phyloP scores from a whole-genome alignment of 2,797 vertebrate species.

The Molossus alvarezi region DNA sequence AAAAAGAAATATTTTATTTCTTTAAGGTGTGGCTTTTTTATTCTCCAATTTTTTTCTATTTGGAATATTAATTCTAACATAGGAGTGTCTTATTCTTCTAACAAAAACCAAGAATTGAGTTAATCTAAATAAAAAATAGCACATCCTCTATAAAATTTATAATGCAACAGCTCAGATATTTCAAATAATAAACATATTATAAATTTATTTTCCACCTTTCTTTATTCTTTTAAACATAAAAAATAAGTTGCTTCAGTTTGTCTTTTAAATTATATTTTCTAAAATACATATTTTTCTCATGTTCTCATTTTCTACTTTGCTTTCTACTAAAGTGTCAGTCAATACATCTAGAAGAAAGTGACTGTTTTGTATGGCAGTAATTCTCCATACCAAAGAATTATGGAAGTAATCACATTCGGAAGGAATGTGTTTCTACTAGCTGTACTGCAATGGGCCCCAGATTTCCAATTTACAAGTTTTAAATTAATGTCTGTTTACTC shows the following conservation, averaged over 20 bases:
- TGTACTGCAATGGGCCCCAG: conserved; percentile 70
- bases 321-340: conserved; percentile 75
- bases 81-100: background rate
- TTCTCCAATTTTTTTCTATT: background rate
- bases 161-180: background rate
- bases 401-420: conserved; percentile 81
- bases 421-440: conserved; percentile 80
- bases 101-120: background rate
- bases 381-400: conserved; percentile 85
- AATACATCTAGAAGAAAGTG: conserved; percentile 72
- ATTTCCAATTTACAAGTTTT: conserved; percentile 87
- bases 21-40: background rate
- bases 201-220: conserved; percentile 63
- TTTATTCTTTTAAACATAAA: conserved; percentile 67
- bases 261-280: conserved; percentile 72
- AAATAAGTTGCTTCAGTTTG: conserved; percentile 69
- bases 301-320: conserved; percentile 73
- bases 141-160: background rate
- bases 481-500: conserved; percentile 88
- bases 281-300: conserved; percentile 66
- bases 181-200: conserved; percentile 9
- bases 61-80: conserved; percentile 40
- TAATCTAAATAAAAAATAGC: background rate
- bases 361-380: conserved; percentile 80
- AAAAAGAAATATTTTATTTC: conserved; percentile 28